Conservation (phyloP, 2,888 invertebrate genomes). For the Pandemis heparana region DNA sequence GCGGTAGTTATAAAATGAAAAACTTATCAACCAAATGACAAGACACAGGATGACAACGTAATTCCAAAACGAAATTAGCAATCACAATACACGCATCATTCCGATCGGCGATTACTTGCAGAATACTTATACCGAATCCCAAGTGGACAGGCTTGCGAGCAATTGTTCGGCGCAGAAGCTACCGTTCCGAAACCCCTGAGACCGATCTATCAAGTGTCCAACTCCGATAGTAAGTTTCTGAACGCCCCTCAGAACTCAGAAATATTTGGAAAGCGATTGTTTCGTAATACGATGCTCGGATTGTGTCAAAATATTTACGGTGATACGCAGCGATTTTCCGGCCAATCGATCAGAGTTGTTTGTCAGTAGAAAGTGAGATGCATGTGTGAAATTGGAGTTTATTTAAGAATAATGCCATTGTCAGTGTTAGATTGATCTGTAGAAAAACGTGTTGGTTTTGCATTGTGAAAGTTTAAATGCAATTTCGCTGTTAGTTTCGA, state of each 20-base stretch:
- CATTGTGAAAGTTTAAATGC: constrained; percentile 43
- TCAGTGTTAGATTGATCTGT: constrained; percentile 54
- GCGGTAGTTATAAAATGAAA: neutral
- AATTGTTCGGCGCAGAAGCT: constrained; percentile 60
- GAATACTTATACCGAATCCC: constrained; percentile 48
- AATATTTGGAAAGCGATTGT: constrained; percentile 76
- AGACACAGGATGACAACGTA: constrained; percentile 20
- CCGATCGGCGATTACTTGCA: constrained; percentile 22
- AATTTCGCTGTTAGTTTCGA: constrained; percentile 33
- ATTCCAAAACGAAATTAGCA: constrained; percentile 22
- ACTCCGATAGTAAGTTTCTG: constrained; percentile 69
- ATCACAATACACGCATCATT: constrained; percentile 30
- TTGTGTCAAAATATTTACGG: constrained; percentile 83
- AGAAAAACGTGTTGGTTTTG: constrained; percentile 44
- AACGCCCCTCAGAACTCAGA: constrained; percentile 62
- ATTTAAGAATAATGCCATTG: constrained; percentile 64
- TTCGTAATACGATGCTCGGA: constrained; percentile 77
- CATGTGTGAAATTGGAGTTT: constrained; percentile 77
- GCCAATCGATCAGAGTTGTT: constrained; percentile 74
- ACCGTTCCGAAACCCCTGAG: constrained; percentile 64
- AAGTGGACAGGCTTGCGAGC: constrained; percentile 60
- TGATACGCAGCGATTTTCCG: constrained; percentile 76
- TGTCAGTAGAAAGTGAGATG: constrained; percentile 65
- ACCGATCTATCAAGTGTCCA: constrained; percentile 80
- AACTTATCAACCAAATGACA: constrained; percentile 5